A percentile compares a stretch with the other conserved stretches of the same genome.
These are phyloP conservation scores for Macroramphosus scolopax DNA, from an alignment of 2,797 vertebrate genomes.

Conservation along the genomic window DNA sequence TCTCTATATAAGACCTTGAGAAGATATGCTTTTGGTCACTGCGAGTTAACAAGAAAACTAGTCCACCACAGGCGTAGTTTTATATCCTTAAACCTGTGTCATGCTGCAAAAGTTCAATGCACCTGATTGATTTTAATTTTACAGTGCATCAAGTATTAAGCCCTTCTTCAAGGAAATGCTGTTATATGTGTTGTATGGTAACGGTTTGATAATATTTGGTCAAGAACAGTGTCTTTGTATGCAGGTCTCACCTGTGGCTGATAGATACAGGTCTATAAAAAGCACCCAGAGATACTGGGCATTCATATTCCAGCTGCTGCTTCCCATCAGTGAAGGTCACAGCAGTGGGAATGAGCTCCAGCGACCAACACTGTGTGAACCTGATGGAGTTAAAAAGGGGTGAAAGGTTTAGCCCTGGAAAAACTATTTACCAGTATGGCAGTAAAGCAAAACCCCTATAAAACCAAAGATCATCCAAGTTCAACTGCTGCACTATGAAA, in stretches of 20 bases:
- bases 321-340: constrained; percentile 68
- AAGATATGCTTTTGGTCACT: constrained; percentile 73
- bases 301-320: constrained; percentile 70
- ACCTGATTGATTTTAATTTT: background rate
- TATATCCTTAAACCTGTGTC: background rate
- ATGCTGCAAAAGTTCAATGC: too few species aligned
- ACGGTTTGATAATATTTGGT: too few species aligned
- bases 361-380: constrained; percentile 63
- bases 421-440: background rate
- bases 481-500: too few species aligned
- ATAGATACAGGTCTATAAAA: constrained; percentile 75
- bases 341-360: constrained; percentile 58
- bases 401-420: background rate
- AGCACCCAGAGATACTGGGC: constrained; percentile 69
- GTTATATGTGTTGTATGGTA: background rate
- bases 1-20: constrained; percentile 70
- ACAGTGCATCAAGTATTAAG: background rate
- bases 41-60: constrained; percentile 23
- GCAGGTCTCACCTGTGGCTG: constrained; percentile 59
- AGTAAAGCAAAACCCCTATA: background rate
- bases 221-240: too few species aligned
- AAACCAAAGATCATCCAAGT: constrained; percentile 7
- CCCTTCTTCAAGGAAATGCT: background rate
- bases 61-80: background rate
- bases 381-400: constrained; percentile 37